Conservation (phyloP, 1,140 invertebrate genomes). For the Steinernema feltiae region DNA sequence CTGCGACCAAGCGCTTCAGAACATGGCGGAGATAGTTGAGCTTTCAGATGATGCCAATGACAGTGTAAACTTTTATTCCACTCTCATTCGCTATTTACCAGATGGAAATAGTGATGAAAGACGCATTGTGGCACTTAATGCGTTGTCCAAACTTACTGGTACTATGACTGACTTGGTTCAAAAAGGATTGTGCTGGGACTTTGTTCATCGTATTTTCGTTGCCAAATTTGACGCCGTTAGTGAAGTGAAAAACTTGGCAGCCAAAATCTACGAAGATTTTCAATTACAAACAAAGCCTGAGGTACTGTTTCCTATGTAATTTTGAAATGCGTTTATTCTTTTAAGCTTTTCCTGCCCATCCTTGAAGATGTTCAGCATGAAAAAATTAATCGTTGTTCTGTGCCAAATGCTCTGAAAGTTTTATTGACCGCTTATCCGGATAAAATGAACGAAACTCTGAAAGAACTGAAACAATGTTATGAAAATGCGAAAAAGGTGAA, state of each 20-base stretch:
- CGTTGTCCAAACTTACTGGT: slow-evolving; percentile 54
- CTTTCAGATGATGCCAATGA: neutral
- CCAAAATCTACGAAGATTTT: slow-evolving; percentile 37
- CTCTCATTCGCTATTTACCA: neutral
- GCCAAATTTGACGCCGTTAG: slow-evolving; percentile 58
- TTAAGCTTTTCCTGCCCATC: slow-evolving; percentile 15
- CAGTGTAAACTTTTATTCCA: neutral
- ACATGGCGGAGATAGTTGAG: neutral
- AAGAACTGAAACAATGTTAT: slow-evolving; percentile 71
- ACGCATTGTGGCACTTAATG: neutral
- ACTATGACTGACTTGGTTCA: slow-evolving; percentile 55
- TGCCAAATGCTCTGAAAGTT: slow-evolving; percentile 62
- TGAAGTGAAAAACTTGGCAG: slow-evolving; percentile 54
- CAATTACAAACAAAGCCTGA: slow-evolving; percentile 14
- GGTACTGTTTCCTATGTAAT: slow-evolving; percentile 24
- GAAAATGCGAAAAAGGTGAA: slow-evolving; percentile 68
- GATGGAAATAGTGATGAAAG: neutral
- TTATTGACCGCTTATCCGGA: neutral
- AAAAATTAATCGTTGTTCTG: neutral
- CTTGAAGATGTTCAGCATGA: slow-evolving; percentile 21
- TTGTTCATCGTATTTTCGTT: slow-evolving; percentile 62
- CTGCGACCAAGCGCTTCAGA: neutral
- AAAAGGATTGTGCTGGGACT: slow-evolving; percentile 59
- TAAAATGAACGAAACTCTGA: slow-evolving; percentile 61
- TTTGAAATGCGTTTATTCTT: slow-evolving; percentile 24